Base-by-base conservation (phyloP, 1,140 invertebrate genomes). In the Pissodes strobi region DNA sequence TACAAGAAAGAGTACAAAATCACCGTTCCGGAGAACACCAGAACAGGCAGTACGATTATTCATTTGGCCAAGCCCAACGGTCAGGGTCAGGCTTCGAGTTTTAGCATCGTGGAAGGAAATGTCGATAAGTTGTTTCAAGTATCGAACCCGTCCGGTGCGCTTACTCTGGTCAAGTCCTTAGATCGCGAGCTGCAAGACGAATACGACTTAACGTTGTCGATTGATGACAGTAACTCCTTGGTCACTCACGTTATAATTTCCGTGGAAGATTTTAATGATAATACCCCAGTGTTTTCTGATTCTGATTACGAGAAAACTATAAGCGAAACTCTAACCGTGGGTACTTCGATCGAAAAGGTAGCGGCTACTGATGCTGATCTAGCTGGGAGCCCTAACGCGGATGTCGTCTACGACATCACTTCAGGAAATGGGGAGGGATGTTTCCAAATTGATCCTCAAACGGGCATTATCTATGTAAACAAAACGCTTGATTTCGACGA, bases 221-320 rank as follows among this genome's bases (percentile, higher is more conserved):
- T 80, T 12, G 79, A 79, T 9, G 18, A 41, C 52, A 82, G 77
- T 2, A 80, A 85, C 38, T 56, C 64, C 1, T 41, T 59, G 5
- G 57, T 68, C 8, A 86, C 83, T 66, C 82, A 78, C 69, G 84
- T 98, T 1, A 82, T 85, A 37, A 86, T 98, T 0, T 84, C 84
- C 1, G 84, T 97, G 0, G 86, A 91, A 27, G 94, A 97, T 75
- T 85, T 87, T 5, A 97, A 97, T 74, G 94, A 97, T 74, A 93
- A 95, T 70, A 84, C 88, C 41, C 94, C 94, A 1, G 72, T 86
- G 1, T 97, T 97, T 74, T 76, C 83, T 13, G 77, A 83, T 17
- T 82, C 80, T 17, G 82, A 87, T 52, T 90, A 93, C 72, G 85
- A 89, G 71, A 83, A 90, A 0, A 87, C 85, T 15, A 88, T 97